Percentiles rank a stretch among this genome's conserved stretches.
These are phyloP conservation scores for Rhinella marina DNA, from an alignment of 2,797 vertebrate genomes.

Conservation along the genomic window DNA sequence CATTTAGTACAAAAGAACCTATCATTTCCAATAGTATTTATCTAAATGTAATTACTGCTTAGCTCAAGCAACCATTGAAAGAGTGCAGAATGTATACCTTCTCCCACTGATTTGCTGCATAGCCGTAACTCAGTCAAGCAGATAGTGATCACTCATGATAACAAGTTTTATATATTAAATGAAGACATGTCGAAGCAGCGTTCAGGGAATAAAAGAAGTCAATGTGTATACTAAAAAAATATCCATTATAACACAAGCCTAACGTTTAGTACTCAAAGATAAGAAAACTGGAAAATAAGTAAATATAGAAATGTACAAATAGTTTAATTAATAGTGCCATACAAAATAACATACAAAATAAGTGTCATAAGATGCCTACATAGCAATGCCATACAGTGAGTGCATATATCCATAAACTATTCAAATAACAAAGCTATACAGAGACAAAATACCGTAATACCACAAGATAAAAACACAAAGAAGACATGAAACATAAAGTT, in stretches of 20 bases:
- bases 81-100: constrained; percentile 22
- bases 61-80: constrained; percentile 25
- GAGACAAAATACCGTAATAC: too few species aligned
- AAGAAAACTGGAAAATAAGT: not conserved
- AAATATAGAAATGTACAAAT: not conserved
- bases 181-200: not conserved
- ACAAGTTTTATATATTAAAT: constrained; percentile 32
- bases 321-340: too few species aligned
- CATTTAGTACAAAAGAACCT: constrained; percentile 25
- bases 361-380: too few species aligned
- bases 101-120: constrained; percentile 45
- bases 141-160: constrained; percentile 48
- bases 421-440: too few species aligned
- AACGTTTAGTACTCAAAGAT: not conserved
- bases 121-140: constrained; percentile 38
- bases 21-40: constrained; percentile 59
- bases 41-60: constrained; percentile 51
- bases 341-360: too few species aligned
- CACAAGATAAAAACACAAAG: too few species aligned
- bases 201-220: constrained; percentile 36
- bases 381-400: too few species aligned
- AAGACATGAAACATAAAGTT: too few species aligned
- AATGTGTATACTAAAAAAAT: not conserved
- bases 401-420: too few species aligned
- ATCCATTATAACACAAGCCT: not conserved